Conservation (phyloP, 2,113 vertebrate species). For the Willisornis vidua region DNA sequence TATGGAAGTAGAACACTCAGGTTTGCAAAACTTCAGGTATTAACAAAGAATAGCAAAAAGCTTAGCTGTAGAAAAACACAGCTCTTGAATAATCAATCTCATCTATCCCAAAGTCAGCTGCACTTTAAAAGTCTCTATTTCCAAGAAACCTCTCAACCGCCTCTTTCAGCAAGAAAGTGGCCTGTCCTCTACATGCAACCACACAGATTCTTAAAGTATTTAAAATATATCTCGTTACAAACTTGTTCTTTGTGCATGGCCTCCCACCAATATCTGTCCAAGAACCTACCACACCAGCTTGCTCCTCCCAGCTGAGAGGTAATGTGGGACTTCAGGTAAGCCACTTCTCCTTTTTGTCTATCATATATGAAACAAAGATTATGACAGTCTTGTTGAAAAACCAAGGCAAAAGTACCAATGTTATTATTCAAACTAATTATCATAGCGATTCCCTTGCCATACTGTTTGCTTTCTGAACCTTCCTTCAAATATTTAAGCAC, state of each 20-base stretch:
- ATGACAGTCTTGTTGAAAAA: neutral
- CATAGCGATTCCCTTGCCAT: neutral
- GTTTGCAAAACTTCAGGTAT: neutral
- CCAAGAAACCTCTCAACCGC: neutral
- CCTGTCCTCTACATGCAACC: neutral
- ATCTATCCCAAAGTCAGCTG: neutral
- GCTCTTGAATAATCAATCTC: neutral
- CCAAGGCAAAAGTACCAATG: neutral
- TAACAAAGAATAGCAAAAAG: neutral
- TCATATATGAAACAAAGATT: neutral
- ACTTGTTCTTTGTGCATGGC: neutral
- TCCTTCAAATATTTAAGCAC: conserved; percentile 31
- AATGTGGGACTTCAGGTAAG: neutral
- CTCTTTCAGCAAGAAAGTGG: neutral
- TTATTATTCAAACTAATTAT: conserved; percentile 27
- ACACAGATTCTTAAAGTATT: neutral
- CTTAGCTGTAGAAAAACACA: neutral
- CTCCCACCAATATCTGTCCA: neutral
- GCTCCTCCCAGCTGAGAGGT: neutral
- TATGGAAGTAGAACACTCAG: neutral
- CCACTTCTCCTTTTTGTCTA: neutral
- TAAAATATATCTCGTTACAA: neutral
- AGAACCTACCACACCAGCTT: neutral
- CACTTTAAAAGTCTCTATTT: neutral
- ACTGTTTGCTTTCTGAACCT: conserved; percentile 22